phyloP scores from a whole-genome alignment of 2,113 vertebrate genomes.

The Emydura subglobosa region DNA sequence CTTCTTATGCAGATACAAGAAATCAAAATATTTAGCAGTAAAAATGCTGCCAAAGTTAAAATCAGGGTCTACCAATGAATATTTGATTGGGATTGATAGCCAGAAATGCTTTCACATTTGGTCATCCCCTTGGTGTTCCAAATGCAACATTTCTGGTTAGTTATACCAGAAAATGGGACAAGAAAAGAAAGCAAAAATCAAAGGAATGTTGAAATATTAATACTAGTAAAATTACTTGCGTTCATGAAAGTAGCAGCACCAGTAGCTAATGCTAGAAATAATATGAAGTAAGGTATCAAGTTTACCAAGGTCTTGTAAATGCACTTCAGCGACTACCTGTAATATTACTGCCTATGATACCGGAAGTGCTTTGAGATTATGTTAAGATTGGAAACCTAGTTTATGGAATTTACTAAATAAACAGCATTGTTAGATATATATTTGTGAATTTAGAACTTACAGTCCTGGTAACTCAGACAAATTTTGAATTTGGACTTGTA shows the following conservation, averaged over 20 bases:
- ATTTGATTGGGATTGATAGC: background rate
- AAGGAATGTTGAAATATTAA: background rate
- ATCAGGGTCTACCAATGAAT: no score
- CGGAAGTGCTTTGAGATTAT: background rate
- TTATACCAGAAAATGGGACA: background rate
- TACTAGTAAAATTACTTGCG: background rate
- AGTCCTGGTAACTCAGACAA: background rate
- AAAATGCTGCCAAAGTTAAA: background rate
- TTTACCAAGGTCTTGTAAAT: background rate
- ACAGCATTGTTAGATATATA: background rate
- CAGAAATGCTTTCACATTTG: background rate
- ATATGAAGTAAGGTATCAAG: background rate
- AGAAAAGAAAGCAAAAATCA: background rate
- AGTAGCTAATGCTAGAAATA: background rate
- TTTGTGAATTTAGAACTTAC: background rate
- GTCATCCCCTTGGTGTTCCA: background rate
- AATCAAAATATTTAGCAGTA: background rate
- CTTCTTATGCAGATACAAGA: background rate
- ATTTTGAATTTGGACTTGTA: background rate
- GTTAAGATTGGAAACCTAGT: background rate
- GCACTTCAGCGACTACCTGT: background rate
- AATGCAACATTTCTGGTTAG: background rate
- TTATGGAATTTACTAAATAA: background rate
- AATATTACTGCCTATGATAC: background rate
- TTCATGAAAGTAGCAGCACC: background rate